phyloP scores from a whole-genome alignment of 2,888 invertebrate genomes.

The Polydrusus pterygomalis region DNA sequence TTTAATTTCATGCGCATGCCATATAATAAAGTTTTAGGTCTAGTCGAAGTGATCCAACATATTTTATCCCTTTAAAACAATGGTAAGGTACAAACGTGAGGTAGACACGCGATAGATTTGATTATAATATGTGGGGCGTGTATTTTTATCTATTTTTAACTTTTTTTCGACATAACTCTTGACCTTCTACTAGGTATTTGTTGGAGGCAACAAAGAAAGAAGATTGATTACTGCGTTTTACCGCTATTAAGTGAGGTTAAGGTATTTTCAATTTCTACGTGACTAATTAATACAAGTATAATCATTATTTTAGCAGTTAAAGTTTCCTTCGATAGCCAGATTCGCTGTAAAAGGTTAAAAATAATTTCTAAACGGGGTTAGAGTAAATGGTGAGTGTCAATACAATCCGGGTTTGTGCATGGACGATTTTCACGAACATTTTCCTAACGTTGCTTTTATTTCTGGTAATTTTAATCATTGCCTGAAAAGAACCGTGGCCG shows the following conservation, averaged over 20 bases:
- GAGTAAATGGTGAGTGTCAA: no score
- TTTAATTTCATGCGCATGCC: neutral
- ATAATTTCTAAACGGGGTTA: no score
- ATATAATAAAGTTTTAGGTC: neutral
- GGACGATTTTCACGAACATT: no score
- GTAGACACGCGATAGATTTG: constrained; percentile 39
- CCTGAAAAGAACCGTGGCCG: no score
- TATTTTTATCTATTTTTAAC: constrained; percentile 51
- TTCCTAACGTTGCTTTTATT: no score
- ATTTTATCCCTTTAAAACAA: constrained; percentile 29
- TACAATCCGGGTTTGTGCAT: no score
- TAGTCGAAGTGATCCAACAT: constrained; percentile 22
- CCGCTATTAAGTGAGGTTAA: constrained; percentile 6
- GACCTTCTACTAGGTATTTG: constrained; percentile 13
- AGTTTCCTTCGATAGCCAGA: neutral
- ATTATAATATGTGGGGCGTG: constrained; percentile 36
- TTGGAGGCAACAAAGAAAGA: constrained; percentile 1
- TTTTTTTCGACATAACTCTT: constrained; percentile 26
- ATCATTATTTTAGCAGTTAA: constrained; percentile 1
- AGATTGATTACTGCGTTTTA: constrained; percentile 17
- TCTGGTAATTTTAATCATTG: no score
- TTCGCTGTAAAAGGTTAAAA: neutral
- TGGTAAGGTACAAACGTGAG: constrained; percentile 33
- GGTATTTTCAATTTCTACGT: constrained; percentile 22
- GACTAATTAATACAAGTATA: neutral